Base-by-base conservation (phyloP, 2,113 vertebrate species). In the Spizaetus ornatus region DNA sequence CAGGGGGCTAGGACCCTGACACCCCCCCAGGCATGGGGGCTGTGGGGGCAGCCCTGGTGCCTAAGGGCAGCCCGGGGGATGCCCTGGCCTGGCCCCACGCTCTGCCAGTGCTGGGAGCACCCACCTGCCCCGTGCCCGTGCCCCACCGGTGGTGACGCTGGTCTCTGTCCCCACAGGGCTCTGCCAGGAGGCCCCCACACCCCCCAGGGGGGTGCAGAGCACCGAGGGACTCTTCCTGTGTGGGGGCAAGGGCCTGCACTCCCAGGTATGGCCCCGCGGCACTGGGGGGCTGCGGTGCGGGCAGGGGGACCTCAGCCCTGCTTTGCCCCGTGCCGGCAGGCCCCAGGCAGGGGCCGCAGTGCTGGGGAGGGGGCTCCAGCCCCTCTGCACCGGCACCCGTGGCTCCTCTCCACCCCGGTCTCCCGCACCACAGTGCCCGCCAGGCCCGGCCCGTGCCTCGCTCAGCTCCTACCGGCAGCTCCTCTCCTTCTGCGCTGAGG, bases 401-500 rank as follows among this genome's bases (percentile, higher is more conserved):
- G 50, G 62, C 62, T 38, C 73, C 63, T 8, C 53, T 80, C 90
- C 86, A 53, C 25, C 76, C 47, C 11, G 29, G 42, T 94, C 83
- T 93, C 90, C 85, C 94, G 76, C 93, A 36, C 91, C 90, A 12
- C 97, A 95, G 98, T 94, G 3, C 94, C 96, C 84, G 38, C 82
- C 86, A 22, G 70, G 91, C 87, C 94, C 83, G 34, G 71, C 62
- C 92, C 22, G 40, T 85, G 82, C 91, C 95, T 95, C 27, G 11
- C 90, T 95, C 97, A 50, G 90, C 96, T 96, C 93, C 98, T 92
- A 95, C 97, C 96, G 5, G 16, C 94, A 19, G 16, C 94, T 80
- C 85, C 95, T 40, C 59, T 97, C 58, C 48, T 97, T 79, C 96
- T 97, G 94, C 73, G 71, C 97, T 1, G 95, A 96, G 80, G 93